Percentiles rank a stretch among this genome's conserved stretches.
These are phyloP conservation scores for Tachycineta bicolor DNA, from an alignment of 2,113 vertebrate species.

Conservation along the genomic window DNA sequence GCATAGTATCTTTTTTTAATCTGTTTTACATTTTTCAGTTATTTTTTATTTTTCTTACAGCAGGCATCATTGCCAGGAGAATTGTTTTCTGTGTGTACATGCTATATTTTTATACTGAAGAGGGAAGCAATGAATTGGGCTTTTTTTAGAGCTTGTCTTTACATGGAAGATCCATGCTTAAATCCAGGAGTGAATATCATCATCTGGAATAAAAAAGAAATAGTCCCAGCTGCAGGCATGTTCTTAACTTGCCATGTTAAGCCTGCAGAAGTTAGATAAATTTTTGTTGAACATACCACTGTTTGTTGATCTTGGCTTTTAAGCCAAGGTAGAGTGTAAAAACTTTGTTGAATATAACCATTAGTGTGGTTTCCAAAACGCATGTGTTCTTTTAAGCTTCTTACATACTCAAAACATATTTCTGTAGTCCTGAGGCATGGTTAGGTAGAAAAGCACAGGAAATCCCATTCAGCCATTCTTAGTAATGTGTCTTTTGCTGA, in stretches of 20 bases:
- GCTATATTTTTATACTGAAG: slow-evolving; percentile 7
- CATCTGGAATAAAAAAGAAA: not conserved
- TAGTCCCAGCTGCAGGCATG: not conserved
- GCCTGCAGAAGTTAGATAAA: not conserved
- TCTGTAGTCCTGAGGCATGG: not conserved
- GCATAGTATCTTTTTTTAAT: not conserved
- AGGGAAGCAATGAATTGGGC: not conserved
- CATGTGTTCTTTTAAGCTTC: not conserved
- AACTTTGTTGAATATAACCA: not conserved
- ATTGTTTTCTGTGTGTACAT: not conserved
- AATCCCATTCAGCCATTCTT: not conserved
- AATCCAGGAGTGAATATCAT: not conserved
- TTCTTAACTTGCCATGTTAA: not conserved
- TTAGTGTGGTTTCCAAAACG: not conserved
- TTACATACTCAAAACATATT: not conserved
- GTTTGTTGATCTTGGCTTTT: not conserved
- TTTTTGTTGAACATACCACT: not conserved
- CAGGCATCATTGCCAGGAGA: not conserved
- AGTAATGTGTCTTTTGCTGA: not conserved
- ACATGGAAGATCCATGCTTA: not conserved
- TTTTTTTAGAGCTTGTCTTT: not conserved
- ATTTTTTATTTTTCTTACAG: not conserved
- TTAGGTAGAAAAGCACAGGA: not conserved
- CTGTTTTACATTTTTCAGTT: not conserved
- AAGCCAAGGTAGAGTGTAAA: not conserved